phyloP scores from a whole-genome alignment of 2,888 invertebrate genomes.

The Vesta saturnalis region DNA sequence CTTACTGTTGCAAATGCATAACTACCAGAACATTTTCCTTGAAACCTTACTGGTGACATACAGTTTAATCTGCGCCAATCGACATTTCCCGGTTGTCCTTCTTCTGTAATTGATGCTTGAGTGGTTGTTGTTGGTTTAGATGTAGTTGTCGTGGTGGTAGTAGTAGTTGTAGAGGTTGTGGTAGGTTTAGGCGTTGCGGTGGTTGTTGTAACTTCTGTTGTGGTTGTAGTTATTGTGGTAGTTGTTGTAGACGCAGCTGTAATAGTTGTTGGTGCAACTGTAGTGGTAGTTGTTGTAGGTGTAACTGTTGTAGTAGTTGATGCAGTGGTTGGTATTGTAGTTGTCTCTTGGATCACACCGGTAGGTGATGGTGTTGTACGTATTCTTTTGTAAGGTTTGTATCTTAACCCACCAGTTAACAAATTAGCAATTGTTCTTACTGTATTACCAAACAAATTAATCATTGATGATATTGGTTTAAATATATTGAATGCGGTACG shows the following conservation, averaged over 20 bases:
- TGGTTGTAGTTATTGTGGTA: neutral
- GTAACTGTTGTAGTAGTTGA: neutral
- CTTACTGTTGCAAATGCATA: conserved; percentile 5
- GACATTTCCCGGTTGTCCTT: neutral
- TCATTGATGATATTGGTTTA: neutral
- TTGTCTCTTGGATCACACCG: neutral
- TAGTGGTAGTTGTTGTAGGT: neutral
- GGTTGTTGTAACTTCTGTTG: neutral
- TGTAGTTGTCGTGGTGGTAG: neutral
- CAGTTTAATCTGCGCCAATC: conserved; percentile 12
- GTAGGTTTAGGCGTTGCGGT: neutral
- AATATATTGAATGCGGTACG: too few relatives aligned
- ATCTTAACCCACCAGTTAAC: conserved; percentile 24
- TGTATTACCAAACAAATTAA: neutral
- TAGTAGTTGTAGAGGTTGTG: neutral
- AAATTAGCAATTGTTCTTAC: neutral
- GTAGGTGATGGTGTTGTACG: neutral
- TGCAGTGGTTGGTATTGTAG: neutral
- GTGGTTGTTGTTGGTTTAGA: neutral
- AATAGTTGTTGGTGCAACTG: neutral
- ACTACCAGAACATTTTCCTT: conserved; percentile 2
- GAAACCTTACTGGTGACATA: neutral
- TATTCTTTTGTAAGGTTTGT: neutral
- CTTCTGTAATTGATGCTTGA: conserved; percentile 1
- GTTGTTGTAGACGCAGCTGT: neutral